Conservation (phyloP, 1,140 invertebrate species). For the Pristionchus pacificus region DNA sequence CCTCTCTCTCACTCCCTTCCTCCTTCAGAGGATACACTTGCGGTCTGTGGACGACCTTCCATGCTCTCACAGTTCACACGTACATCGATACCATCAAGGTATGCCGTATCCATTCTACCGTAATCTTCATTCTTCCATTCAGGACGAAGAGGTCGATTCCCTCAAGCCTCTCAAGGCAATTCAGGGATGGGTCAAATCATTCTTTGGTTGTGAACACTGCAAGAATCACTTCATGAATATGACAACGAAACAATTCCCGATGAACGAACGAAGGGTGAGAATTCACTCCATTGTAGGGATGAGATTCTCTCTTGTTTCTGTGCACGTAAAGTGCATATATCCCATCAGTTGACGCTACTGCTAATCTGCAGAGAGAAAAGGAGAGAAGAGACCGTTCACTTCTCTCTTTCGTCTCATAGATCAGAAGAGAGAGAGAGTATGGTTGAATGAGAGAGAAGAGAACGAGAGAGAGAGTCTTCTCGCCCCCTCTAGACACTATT, state of each 20-base stretch:
- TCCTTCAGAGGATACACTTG: conserved; percentile 81
- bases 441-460: not conserved
- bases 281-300: too few relatives aligned
- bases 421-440: too few relatives aligned
- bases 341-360: too few relatives aligned
- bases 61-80: conserved; percentile 78
- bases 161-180: conserved; percentile 50
- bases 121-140: conserved; percentile 10
- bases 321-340: too few relatives aligned
- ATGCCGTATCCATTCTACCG: conserved; percentile 28
- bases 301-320: too few relatives aligned
- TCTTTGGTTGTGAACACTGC: conserved; percentile 56
- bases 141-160: conserved; percentile 41
- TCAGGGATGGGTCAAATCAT: conserved; percentile 54
- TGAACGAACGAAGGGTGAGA: conserved; percentile 54
- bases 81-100: conserved; percentile 63
- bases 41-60: conserved; percentile 89
- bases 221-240: conserved; percentile 55
- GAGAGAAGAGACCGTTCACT: too few relatives aligned
- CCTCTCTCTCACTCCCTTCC: not conserved
- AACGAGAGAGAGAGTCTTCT: too few relatives aligned
- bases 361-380: too few relatives aligned
- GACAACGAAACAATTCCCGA: conserved; percentile 55
- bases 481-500: too few relatives aligned
- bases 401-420: too few relatives aligned